Base-by-base conservation (phyloP, 2,797 vertebrate species). In the Brachyalestes nurse region DNA sequence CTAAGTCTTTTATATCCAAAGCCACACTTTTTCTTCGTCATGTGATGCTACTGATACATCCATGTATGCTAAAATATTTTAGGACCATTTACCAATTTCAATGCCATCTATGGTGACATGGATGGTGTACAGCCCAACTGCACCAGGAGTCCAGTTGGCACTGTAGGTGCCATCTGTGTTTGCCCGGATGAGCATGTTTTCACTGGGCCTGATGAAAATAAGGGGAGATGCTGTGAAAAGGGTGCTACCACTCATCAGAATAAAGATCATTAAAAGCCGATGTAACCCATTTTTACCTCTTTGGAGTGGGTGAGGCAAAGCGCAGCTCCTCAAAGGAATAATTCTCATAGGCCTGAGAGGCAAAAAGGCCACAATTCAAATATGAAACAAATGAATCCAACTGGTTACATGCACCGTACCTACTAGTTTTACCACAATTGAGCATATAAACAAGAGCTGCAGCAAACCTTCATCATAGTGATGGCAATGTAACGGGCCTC, bases 271-370 rank as follows among this genome's bases (percentile, higher is more conserved):
- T 51, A 14, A 34, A 42, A 62, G n/a, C 9, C 7, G 65, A 19
- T 19, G 53, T 55, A 0, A 16, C 4, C 0, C 76, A 21, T 78
- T 45, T 93, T 25, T 94, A 99, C 98, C 98, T 97, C 91, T 99
- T 99, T 77, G 98, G 98, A 79, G 97, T 99, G 58, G 98, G 98
- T 61, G 98, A 99, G 82, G 98, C 98, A 93, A 98, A 99, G 62
- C 98, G 97, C 34, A 99, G 93, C 87, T 99, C 98, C 91, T 99
- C 98, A 94, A 99, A 99, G 6, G 98, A 99, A 72, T 99, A 99
- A 92, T 96, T 99, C 94, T 99, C 98, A 90, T 99, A 99, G 0
- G 95, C 96, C 98, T 99, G 82, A 34, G 86, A 5, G 65, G 9
- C 4, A 4, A 12, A 53, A 80, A 7, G 17, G 72, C 2, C 57